Evolutionary conservation across 1,140 invertebrate genomes (phyloP).

Genomic region (Drosophila repleta): DNA sequence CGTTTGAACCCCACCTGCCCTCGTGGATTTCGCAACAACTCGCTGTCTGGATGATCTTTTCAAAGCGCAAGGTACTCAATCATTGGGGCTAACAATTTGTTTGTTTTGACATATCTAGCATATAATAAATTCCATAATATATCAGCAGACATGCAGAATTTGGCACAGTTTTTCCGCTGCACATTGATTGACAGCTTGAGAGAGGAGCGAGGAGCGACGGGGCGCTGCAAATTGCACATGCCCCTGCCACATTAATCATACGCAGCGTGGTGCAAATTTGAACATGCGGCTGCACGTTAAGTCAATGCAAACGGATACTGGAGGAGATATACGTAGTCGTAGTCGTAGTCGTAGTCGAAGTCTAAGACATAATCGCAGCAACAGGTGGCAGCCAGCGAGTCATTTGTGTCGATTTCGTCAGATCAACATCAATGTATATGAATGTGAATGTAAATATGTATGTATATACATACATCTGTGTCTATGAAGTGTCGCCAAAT

Average conservation of each 20-base stretch:
- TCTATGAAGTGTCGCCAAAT: slow-evolving; percentile 42
- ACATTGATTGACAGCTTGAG: slow-evolving; percentile 42
- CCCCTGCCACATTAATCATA: slow-evolving; percentile 53
- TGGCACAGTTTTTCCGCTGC: slow-evolving; percentile 28
- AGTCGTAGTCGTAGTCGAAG: neutral
- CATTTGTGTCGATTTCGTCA: slow-evolving; percentile 53
- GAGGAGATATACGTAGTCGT: slow-evolving; percentile 12
- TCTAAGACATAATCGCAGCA: slow-evolving; percentile 46
- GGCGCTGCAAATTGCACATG: slow-evolving; percentile 39
- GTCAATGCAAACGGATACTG: slow-evolving; percentile 22
- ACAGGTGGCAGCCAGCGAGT: slow-evolving; percentile 49
- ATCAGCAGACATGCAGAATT: slow-evolving; percentile 32
- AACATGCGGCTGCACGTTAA: slow-evolving; percentile 35
- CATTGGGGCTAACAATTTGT: slow-evolving; percentile 39
- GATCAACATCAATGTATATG: slow-evolving; percentile 14
- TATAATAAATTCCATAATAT: slow-evolving; percentile 31
- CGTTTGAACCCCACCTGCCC: neutral
- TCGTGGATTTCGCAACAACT: neutral
- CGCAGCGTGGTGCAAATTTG: slow-evolving; percentile 53
- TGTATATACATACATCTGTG: neutral
- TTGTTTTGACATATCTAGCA: slow-evolving; percentile 39
- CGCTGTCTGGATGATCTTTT: neutral
- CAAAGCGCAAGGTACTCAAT: slow-evolving; percentile 20
- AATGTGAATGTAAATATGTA: slow-evolving; percentile 23
- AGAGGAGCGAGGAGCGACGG: too few relatives aligned